Evolutionary conservation across 2,888 invertebrate species (phyloP), one percentile per base, ranked within the genome.

Genomic region (Trichopoda pennipes): DNA sequence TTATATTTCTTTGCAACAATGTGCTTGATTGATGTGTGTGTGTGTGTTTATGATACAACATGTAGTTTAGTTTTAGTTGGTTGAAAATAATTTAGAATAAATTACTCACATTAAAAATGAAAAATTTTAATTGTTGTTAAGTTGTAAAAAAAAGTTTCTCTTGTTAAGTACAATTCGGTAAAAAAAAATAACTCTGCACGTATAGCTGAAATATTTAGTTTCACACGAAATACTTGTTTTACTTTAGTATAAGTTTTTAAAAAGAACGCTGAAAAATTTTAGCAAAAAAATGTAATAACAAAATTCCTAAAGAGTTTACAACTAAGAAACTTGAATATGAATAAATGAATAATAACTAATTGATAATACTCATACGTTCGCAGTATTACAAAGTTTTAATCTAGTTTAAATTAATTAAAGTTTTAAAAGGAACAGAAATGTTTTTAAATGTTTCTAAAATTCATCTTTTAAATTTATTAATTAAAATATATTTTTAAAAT

Each of bases 101-200:
- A 72, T 58, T 70, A 32, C 42, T 4, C 16, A 58, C 64, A 72
- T 32, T 35, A 32, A 38, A 44, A 58, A 68, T 49, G 28, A 74
- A 64, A 64, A 72, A 70, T 64, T 32, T 38, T 12, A 70, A 58
- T 49, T 72, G 58, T 78, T 78, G 42, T 38, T 55, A 51, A 58
- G 42, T 9, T 78, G 58, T 17, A 1, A 58, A 51, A 28, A 53
- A 64, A 66, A 72, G 32, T 56, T 78, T 53, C 7, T 58, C 53
- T 58, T 72, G 58, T 58, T 78, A 58, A 72, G 64, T 64, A 51
- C 58, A 72, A 58, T 44, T 64, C 51, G 32, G 9, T 2, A 32
- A 56, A 23, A 16, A 17, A n/a, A 51, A 51, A 64, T 17, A 17
- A 3, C 16, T 6, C 38, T 51, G 32, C 44, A 73, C 44, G 72